Evolutionary conservation across 2,888 invertebrate genomes (phyloP), one percentile per base, ranked within the genome.

Genomic region (Escarpia spicata): DNA sequence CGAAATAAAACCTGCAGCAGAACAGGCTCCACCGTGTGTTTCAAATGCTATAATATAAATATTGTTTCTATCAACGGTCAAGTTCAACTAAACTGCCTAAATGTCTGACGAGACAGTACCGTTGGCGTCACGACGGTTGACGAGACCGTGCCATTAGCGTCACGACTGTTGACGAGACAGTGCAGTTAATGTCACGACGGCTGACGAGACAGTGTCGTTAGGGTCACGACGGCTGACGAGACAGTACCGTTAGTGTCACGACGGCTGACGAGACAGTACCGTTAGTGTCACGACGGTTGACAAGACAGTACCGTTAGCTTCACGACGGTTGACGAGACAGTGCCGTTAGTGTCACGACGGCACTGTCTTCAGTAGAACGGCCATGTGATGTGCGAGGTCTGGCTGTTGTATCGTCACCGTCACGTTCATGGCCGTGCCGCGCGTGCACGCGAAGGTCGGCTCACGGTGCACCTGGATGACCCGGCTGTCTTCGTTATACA

Each of bases 391-490:
- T 12, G 96, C 95, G 89, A 94, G 95, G 2, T 94, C 95, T 0
- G 95, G 94, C 92, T 95, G 94, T 3, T 95, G 94, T 15, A 96
- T 94, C 19, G 93, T 94, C 37, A 96, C 93, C 90, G 94, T 94
- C 92, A 96, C 93, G 58, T 95, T 95, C 37, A 96, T 94, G 92
- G 95, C 95, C 93, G 95, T 95, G 91, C 95, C 95, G 43, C 96
- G 95, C 75, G 95, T 94, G 94, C 95, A 95, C 10, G 94, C 93
- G 15, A 94, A 94, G 10, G 95, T 93, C 8, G 95, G 94, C 8
- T 95, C 95, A 60, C 95, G 94, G 90, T 96, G 96, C 37, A 96
- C 96, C 92, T 96, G 96, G 43, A 96, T 95, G 8, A 96, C 96
- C 91, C 95, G 95, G 44, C 96, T 96, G 1, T 95, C 95, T 60